Conservation (phyloP, 2,888 invertebrate genomes). For the Dolomedes plantarius region DNA sequence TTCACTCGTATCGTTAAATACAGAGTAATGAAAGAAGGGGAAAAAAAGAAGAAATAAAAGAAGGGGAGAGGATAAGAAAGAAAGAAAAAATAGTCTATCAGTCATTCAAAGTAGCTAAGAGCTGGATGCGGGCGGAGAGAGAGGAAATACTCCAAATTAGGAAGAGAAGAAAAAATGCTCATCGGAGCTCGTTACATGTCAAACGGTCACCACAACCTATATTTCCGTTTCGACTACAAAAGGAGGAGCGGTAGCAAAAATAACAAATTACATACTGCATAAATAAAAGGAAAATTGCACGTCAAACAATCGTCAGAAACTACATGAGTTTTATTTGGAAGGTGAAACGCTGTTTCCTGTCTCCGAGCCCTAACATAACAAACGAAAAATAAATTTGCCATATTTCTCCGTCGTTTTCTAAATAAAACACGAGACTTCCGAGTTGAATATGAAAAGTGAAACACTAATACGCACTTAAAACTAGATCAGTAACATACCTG, state of each 20-base stretch:
- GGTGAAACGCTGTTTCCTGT: background rate
- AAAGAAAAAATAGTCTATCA: background rate
- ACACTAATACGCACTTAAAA: no score
- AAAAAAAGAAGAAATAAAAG: background rate
- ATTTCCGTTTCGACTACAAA: background rate
- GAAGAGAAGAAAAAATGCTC: background rate
- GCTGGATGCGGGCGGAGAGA: background rate
- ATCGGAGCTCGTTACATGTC: background rate
- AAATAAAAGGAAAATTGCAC: background rate
- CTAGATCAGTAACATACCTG: no score
- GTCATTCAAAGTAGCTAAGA: background rate
- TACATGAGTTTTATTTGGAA: no score
- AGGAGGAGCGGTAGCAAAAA: background rate
- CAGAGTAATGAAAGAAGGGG: no score
- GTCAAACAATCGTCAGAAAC: no score
- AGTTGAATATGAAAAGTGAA: no score
- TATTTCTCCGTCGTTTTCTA: no score
- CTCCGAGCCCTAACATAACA: no score
- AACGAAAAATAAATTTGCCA: no score
- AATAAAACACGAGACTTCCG: no score
- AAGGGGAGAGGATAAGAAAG: no score
- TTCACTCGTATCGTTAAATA: no score
- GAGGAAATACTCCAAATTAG: slow-evolving; percentile 12
- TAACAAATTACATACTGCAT: background rate
- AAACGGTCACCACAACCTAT: slow-evolving; percentile 5